Conservation (phyloP, 2,797 vertebrate species). For the Xenentodon cancila region DNA sequence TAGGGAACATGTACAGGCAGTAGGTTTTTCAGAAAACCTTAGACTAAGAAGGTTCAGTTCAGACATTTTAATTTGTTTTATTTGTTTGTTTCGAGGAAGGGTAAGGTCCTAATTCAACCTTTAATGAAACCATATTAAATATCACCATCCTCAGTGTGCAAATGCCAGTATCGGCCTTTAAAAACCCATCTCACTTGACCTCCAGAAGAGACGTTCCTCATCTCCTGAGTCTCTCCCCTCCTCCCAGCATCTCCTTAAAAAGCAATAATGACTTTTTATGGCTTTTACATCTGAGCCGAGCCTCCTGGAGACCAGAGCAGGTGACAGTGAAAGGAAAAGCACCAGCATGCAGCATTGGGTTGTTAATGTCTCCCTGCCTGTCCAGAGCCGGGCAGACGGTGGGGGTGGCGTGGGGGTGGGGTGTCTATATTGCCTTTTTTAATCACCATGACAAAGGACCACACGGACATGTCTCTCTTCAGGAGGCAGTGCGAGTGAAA, state of each 20-base stretch:
- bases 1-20: too few species aligned
- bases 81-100: too few species aligned
- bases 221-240: constrained; percentile 3
- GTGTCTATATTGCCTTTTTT: constrained; percentile 47
- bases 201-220: not conserved
- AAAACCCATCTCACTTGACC: constrained; percentile 33
- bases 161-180: constrained; percentile 29
- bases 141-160: constrained; percentile 4
- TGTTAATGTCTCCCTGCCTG: constrained; percentile 58
- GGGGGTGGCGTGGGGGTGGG: constrained; percentile 41
- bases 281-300: constrained; percentile 22
- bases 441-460: constrained; percentile 69
- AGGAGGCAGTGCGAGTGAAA: constrained; percentile 55
- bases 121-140: constrained; percentile 1
- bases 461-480: constrained; percentile 57
- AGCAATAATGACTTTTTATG: constrained; percentile 52
- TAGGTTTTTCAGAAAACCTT: too few species aligned
- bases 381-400: constrained; percentile 44
- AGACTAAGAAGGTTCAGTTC: too few species aligned
- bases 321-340: constrained; percentile 59
- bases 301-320: constrained; percentile 45
- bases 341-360: constrained; percentile 47
- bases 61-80: too few species aligned
- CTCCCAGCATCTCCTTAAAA: constrained; percentile 28
- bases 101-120: not conserved